phyloP scores from a whole-genome alignment of 2,797 vertebrate genomes.

The Ambastaia sidthimunki region DNA sequence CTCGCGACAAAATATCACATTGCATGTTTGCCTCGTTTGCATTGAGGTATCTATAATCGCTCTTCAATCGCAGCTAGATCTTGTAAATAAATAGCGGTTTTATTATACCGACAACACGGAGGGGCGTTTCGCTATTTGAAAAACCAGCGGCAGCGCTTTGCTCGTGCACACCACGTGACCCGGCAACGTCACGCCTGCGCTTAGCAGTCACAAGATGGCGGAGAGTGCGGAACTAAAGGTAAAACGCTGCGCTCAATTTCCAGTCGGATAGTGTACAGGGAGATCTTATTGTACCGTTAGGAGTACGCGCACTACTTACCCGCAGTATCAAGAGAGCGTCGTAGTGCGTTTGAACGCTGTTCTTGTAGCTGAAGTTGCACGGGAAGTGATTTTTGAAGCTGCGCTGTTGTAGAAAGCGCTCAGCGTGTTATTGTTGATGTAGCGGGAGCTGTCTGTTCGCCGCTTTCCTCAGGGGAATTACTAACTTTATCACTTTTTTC shows the following conservation, averaged over 20 bases:
- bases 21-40: background rate
- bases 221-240: slow-evolving; percentile 99
- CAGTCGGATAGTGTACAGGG: slow-evolving; percentile 66
- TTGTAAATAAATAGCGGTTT: too few species aligned
- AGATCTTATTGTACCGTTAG: slow-evolving; percentile 45
- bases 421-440: slow-evolving; percentile 83
- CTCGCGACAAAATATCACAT: background rate
- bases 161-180: slow-evolving; percentile 81
- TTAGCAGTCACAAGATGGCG: slow-evolving; percentile 96
- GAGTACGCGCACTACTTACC: slow-evolving; percentile 26
- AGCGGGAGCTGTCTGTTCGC: slow-evolving; percentile 46
- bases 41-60: background rate
- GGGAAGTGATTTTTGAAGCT: slow-evolving; percentile 62
- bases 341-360: slow-evolving; percentile 36
- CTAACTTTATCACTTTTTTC: slow-evolving; percentile 47
- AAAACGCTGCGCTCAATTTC: slow-evolving; percentile 91
- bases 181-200: slow-evolving; percentile 89
- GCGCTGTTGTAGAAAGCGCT: slow-evolving; percentile 60
- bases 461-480: slow-evolving; percentile 33
- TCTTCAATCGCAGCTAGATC: background rate
- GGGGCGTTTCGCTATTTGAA: background rate
- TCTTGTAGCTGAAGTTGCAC: slow-evolving; percentile 52
- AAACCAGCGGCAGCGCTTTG: slow-evolving; percentile 59
- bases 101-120: too few species aligned
- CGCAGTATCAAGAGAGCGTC: slow-evolving; percentile 29